Evolutionary conservation across 1,140 invertebrate genomes (phyloP), one percentile per base, ranked within the genome.

Genomic region (Anastatus disparis): DNA sequence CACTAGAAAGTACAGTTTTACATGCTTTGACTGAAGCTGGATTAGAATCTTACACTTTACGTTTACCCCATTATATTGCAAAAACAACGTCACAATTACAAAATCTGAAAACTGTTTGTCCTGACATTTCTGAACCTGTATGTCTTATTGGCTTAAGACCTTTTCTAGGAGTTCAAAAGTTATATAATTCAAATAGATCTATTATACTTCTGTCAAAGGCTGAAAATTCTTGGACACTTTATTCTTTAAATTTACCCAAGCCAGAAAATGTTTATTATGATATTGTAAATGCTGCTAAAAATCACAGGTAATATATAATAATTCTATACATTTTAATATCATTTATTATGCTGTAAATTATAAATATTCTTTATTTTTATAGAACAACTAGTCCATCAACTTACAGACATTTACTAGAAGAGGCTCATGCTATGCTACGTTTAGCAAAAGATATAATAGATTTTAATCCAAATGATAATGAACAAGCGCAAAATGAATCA

Each of bases 21-120:
- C 93, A 94, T 79, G 93, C 92, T 0, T 79, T 94, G 0, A 94
- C 93, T 1, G 89, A 91, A 44, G 91, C 90, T 68, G 93, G 93
- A 1, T 85, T 95, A 7, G 93, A 95, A 79, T 91, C 92, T 0
- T 94, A 94, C 74, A 94, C 93, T 0, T 84, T 92, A 29, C 86
- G 92, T 38, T 84, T 90, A 38, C 88, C 89, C 0, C 89, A 91
- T 78, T 86, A 89, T 46, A 76, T 90, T 3, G 75, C 79, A 4
- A 81, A 74, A 73, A 81, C 75, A 29, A 74, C 84, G 0, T 78
- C 83, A 38, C 72, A 78, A 3, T 58, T 78, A 1, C 78, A 84
- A 67, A 76, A 79, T 52, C 63, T 78, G 3, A 84, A 78, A 69
- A 61, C 77, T 3, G 86, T 87, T 1, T 88, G 87, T 61, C 90